These are phyloP conservation scores for Oryctolagus cuniculus DNA, from an alignment of 2,113 vertebrate genomes.

Conservation along the genomic window DNA sequence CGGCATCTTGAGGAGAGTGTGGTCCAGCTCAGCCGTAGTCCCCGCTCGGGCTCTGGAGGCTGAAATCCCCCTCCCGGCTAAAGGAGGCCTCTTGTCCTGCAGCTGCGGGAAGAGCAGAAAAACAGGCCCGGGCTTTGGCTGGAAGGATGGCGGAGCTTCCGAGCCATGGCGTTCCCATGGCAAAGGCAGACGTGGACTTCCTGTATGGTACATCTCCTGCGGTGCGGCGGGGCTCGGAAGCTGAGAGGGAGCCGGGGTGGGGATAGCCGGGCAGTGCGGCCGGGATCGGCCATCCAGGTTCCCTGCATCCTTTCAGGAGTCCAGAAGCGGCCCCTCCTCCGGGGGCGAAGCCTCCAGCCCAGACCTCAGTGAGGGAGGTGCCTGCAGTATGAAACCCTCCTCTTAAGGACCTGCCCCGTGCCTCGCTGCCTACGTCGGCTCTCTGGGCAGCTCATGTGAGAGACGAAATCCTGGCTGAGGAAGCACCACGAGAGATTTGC, in stretches of 20 bases:
- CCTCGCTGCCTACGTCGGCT: neutral
- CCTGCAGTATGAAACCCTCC: accelerated
- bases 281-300: neutral
- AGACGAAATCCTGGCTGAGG: neutral
- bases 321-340: neutral
- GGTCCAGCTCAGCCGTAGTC: neutral
- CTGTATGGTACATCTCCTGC: accelerated
- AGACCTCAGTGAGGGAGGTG: neutral
- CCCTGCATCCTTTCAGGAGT: neutral
- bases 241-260: neutral
- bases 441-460: neutral
- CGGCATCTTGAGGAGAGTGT: too few species aligned
- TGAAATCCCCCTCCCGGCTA: accelerated
- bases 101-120: neutral
- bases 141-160: too few species aligned
- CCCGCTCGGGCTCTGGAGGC: neutral
- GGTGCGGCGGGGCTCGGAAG: neutral
- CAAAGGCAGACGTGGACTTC: neutral
- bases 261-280: neutral
- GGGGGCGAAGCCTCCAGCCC: neutral
- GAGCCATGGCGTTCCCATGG: too few species aligned
- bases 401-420: neutral
- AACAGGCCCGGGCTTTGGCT: neutral
- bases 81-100: neutral
- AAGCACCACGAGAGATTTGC: neutral